Base-by-base conservation (phyloP, 2,797 vertebrate genomes). In the Sebastes matsubarae region DNA sequence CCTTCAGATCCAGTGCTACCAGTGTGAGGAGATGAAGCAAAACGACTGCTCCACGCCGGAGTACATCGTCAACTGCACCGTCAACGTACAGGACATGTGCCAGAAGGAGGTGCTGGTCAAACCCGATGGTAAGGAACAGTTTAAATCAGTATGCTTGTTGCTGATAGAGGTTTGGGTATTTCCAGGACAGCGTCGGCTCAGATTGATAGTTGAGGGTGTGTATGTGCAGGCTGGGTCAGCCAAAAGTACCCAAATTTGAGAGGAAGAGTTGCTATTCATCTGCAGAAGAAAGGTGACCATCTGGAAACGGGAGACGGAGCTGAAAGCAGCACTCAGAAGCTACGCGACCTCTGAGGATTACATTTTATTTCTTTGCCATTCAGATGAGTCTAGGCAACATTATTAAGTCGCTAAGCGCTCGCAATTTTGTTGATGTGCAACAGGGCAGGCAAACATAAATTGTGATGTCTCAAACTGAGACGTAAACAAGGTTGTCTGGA, bases 1-100 rank as follows among this genome's bases (percentile, higher is more conserved):
- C 79, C 95, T 99, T 88, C 98, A 99, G 95, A 99, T 99, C 92
- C 98, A 99, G 93, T 99, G 98, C 89, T 99, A 98, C 93, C 98
- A 99, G 94, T 99, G 98, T 55, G 98, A 99, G 89, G 98, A 99
- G 94, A 97, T 97, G 93, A 97, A 96, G 84, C 95, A 97, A 32
- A 97, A 97, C 46, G 98, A 99, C 93, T 99, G 98, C 94, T 98
- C 98, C 4, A 96, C 97, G 2, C 98, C 98, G 0, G 97, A 99
- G 84, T 98, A 96, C 92, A 96, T 99, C 2, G 98, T 99, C 79
- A 99, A 99, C 90, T 99, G 98, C 91, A 99, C 98, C 0, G 97
- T 99, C 88, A 99, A 99, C 2, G 98, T 99, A 6, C 98, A 99
- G 94, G 97, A 99, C 91, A 98, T 97, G 96, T 99, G 98, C 88